Evolutionary conservation across 2,888 invertebrate genomes (phyloP), one percentile per base, ranked within the genome.

Genomic region (Ptychoptera contaminata): DNA sequence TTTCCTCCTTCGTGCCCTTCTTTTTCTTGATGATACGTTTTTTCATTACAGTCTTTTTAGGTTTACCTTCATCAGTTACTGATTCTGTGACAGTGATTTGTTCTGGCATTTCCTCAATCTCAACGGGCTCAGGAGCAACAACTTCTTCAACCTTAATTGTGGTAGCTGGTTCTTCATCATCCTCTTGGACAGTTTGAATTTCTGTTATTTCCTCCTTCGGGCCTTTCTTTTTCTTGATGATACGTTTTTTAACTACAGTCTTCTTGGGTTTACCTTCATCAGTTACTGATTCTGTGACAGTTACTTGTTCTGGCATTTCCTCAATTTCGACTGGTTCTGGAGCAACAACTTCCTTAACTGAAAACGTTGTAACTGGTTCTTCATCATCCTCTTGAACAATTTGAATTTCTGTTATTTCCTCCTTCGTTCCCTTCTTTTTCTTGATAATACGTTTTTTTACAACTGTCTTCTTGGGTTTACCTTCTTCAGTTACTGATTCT

Each of bases 391-490:
- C 57, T 46, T 59, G 52, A 16, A 56, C 51, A 0, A 57, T 61
- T 5, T 54, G 44, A 30, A 60, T 56, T 51, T 56, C 55, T 10
- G 56, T 57, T 14, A 53, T 44, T 47, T 57, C 54, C 46, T 54
- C 54, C 43, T 54, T 56, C n/a, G 47, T 57, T 16, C 58, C 62
- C 45, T 58, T 57, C 8, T 55, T 57, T 51, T 60, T 63, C 47
- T 58, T 58, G 37, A 64, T 58, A 8, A 56, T 53, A 44, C 58
- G 54, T 37, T 59, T 63, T 50, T 62, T 67, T 1, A 58, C 57
- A 10, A 50, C 51, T 44, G 51, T 50, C 45, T 59, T 60, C 37
- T 51, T 57, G 0, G 55, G 57, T 32, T 55, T 56, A 12, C 58
- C 59, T 49, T 63, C 55, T 29, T 54, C 50, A 2, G 60, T 56